Evolutionary conservation across 2,113 vertebrate genomes (phyloP), one percentile per base, ranked within the genome.

Genomic region (Brevimyrus niger): DNA sequence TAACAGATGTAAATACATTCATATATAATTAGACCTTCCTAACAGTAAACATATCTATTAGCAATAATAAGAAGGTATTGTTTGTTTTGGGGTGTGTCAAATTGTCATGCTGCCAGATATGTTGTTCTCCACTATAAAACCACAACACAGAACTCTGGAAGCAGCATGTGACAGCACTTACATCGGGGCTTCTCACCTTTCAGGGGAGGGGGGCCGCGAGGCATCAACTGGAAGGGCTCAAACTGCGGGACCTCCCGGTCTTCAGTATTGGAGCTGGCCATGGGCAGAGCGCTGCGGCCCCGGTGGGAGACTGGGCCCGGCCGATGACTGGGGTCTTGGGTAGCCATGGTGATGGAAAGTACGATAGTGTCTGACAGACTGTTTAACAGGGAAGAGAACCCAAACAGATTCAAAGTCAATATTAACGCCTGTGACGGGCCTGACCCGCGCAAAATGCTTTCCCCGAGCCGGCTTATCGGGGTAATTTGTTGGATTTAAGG

Each of bases 221-320:
- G 98, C 86, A 95, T 58, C 0, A 96, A 0, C 0, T 93, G 95
- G 89, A 96, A 97, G n/a, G 94, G 89, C 90, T 99, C 97, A 91
- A 96, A 92, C 15, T 97, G 97, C 0, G 96, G 96, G 13, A 98
- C 38, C 0, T 97, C 95, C 0, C 94, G 93, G 58, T 95, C 94
- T 4, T 96, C 96, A 0, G 92, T 94, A 89, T 99, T 99, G 89
- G 97, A 96, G 90, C 88, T 94, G 89, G 96, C 95, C 27, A 87
- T 73, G 0, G 97, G 97, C 0, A 92, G 48, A 0, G 95, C 90
- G 51, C 93, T 93, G 86, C 98, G 96, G 31, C 98, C 98, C 0
- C 93, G 96, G 90, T 95, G 92, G 0, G 92, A 87, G 35, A 93
- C 42, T 65, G 91, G 93, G 87, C 93, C 91, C 0, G 83, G 91